A percentile compares a stretch with the other conserved stretches of the same genome.
phyloP scores from a whole-genome alignment of 30 jellyfish, hydroid and myxozoan genomes.

The Cassiopea xamachana region DNA sequence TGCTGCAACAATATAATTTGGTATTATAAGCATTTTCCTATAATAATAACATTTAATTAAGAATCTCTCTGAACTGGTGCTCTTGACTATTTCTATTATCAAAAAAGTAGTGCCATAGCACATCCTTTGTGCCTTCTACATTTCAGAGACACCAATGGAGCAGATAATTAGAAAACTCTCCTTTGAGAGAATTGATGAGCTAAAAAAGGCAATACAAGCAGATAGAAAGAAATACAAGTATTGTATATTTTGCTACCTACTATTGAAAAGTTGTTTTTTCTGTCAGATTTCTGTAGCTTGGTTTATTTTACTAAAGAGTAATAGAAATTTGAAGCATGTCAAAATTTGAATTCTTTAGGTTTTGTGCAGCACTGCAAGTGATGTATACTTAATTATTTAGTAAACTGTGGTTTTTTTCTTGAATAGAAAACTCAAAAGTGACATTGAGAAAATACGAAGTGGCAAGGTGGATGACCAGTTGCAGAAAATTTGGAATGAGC shows the following conservation, averaged over 20 bases:
- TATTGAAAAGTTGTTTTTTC: neutral
- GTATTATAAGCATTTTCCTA: too few species aligned
- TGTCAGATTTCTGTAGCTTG: neutral
- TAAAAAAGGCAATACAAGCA: constrained; percentile 79
- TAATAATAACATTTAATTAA: too few species aligned
- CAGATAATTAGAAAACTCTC: constrained; percentile 89
- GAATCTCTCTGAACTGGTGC: too few species aligned
- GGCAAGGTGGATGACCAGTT: constrained; percentile 91
- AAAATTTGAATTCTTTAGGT: too few species aligned
- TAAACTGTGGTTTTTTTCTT: neutral
- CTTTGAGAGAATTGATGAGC: constrained; percentile 92
- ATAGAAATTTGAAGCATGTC: too few species aligned
- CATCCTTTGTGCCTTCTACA: neutral
- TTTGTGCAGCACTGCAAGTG: too few species aligned
- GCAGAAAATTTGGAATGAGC: constrained; percentile 84
- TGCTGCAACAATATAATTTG: too few species aligned
- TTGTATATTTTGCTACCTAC: neutral
- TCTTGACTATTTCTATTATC: neutral
- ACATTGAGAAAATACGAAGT: constrained; percentile 84
- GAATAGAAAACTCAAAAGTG: constrained; percentile 80
- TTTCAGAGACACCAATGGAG: constrained; percentile 95
- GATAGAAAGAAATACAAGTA: constrained; percentile 90
- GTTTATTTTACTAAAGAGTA: neutral
- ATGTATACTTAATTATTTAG: too few species aligned
- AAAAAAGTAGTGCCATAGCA: neutral